phyloP scores from a whole-genome alignment of 2,888 invertebrate species.

The Oasisia sp. region DNA sequence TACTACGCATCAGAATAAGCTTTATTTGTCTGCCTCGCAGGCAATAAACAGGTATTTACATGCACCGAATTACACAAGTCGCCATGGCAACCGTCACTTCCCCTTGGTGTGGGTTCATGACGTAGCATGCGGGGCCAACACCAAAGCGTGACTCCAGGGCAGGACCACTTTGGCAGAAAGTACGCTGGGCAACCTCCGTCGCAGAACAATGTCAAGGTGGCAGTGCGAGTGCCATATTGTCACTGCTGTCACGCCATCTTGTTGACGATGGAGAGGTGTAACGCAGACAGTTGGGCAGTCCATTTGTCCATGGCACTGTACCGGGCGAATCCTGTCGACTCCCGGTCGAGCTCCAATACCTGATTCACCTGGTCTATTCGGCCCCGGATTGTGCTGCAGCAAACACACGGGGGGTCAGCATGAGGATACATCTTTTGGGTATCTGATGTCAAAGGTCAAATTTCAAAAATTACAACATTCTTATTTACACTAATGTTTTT shows the following conservation, averaged over 20 bases:
- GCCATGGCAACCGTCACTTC: not conserved
- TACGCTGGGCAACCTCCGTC: not conserved
- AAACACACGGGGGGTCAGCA: conserved; percentile 31
- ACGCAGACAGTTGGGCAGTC: conserved; percentile 88
- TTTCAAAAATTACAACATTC: too few species aligned
- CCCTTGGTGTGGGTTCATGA: not conserved
- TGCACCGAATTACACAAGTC: not conserved
- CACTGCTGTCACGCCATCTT: conserved; percentile 81
- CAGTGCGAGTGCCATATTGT: not conserved
- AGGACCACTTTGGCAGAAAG: not conserved
- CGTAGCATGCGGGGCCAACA: not conserved
- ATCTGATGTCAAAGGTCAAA: too few species aligned
- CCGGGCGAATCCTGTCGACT: conserved; percentile 79
- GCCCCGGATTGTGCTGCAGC: conserved; percentile 69
- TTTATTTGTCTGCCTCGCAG: not conserved
- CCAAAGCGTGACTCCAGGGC: not conserved
- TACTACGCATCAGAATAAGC: not conserved
- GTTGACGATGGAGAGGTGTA: conserved; percentile 90
- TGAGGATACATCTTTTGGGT: too few species aligned
- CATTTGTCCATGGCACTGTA: conserved; percentile 95
- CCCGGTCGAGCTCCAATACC: conserved; percentile 83
- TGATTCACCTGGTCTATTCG: conserved; percentile 86
- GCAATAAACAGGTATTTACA: conserved; percentile 17
- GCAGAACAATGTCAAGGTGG: not conserved
- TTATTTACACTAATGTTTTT: too few species aligned